Conservation (phyloP, 2,888 invertebrate species). For the Chalcosyrphus nemorum region DNA sequence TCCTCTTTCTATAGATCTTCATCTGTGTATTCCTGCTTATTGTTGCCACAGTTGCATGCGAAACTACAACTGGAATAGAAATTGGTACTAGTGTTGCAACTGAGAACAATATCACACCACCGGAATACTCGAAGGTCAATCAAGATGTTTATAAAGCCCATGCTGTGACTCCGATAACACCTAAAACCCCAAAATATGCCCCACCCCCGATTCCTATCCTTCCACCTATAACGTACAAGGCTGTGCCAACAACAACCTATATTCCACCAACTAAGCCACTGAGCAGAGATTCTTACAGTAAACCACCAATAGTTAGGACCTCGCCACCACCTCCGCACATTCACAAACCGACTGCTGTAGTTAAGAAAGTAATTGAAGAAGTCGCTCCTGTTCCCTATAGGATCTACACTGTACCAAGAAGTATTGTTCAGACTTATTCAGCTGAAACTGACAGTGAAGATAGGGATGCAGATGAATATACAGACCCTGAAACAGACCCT, state of each 20-base stretch:
- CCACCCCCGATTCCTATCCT: background rate
- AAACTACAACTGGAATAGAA: background rate
- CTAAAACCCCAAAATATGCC: background rate
- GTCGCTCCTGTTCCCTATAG: background rate
- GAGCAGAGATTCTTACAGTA: background rate
- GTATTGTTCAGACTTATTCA: background rate
- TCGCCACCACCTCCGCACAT: background rate
- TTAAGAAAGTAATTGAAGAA: background rate
- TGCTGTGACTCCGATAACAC: background rate
- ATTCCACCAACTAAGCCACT: background rate
- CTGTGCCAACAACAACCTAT: background rate
- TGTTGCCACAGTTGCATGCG: background rate
- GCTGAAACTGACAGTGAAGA: background rate
- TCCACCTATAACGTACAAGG: background rate
- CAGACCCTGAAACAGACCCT: background rate
- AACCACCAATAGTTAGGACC: background rate
- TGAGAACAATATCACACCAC: background rate
- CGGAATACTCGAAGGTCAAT: constrained; percentile 10
- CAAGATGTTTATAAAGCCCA: background rate
- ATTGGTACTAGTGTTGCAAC: background rate
- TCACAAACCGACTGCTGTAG: background rate
- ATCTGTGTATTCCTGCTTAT: background rate
- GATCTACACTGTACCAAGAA: background rate
- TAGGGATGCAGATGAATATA: background rate
- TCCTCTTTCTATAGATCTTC: background rate